Evolutionary conservation across 2,888 invertebrate genomes (phyloP), one percentile per base, ranked within the genome.

Genomic region (Apamea sordens): DNA sequence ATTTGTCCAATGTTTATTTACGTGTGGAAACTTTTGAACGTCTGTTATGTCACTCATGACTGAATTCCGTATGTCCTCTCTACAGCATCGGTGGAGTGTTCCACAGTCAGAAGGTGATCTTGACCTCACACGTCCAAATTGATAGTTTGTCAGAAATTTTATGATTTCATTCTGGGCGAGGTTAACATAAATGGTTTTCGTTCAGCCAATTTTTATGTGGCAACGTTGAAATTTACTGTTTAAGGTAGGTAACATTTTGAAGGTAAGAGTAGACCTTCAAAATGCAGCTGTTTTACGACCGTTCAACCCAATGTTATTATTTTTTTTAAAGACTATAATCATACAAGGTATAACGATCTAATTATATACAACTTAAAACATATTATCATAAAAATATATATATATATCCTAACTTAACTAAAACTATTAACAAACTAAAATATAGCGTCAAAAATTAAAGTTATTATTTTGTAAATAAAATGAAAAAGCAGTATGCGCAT

Each of bases 51-150:
- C 50, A 32, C 32, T 32, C 32, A 64, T 61, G 41, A 56, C 18
- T 79, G 24, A 73, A 79, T 86, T 86, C 68, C 53, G 15, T 28
- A 11, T 64, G 65, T 71, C 76, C 70, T 79, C 74, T 79, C 13
- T 71, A 68, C n/a, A 50, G 64, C 18, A 63, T 76, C 63, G 10
- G 59, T 63, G 32, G 67, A 81, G 53, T 63, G n/a, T 70, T 76
- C 53, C 50, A 74, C 24, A 53, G 69, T 67, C 77, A 80, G 56
- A 65, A 67, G 63, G 76, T 63, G 71, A 75, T 84, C 88, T 82
- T 85, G 88, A 82, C 88, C 84, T 85, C 68, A 64, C 18, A 32
- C 84, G 84, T 82, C 82, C 84, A 44, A 83, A 82, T 83, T 53
- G 65, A 76, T 72, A 75, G 59, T 80, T 76, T 80, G 78, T 80